These are phyloP conservation scores for Tyto alba DNA, from an alignment of 2,113 vertebrate species.

Conservation along the genomic window DNA sequence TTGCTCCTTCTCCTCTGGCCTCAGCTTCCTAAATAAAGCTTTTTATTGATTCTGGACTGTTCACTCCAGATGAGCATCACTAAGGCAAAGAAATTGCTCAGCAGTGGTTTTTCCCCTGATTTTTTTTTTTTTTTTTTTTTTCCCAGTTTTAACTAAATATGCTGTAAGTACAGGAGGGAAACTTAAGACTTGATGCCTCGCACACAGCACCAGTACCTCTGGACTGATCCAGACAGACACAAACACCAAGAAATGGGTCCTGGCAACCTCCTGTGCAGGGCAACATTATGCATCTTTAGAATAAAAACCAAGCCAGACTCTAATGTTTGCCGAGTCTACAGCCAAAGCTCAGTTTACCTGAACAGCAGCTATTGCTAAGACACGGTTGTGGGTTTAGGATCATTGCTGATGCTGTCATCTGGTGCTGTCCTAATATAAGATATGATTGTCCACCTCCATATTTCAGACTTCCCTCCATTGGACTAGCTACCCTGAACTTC, in stretches of 20 bases:
- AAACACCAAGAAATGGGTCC: background rate
- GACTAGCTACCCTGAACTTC: background rate
- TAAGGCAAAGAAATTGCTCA: background rate
- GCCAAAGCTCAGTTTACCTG: background rate
- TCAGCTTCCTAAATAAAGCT: constrained; percentile 21
- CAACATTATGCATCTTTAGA: background rate
- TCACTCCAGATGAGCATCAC: background rate
- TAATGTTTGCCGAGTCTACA: background rate
- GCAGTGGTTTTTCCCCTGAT: background rate
- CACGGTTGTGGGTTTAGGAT: background rate
- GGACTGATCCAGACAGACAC: background rate
- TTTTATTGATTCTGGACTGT: background rate
- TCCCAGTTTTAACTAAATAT: background rate
- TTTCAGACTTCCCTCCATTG: background rate
- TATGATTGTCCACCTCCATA: background rate
- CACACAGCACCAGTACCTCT: accelerated
- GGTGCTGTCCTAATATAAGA: background rate
- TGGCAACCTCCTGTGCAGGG: background rate
- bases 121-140: background rate
- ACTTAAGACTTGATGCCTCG: background rate
- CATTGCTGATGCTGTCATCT: background rate
- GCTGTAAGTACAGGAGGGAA: background rate
- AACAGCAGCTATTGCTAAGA: background rate
- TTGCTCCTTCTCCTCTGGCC: background rate
- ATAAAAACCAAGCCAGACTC: background rate